These are phyloP conservation scores for Morpho deidamia DNA, from an alignment of 2,888 invertebrate genomes.

Conservation along the genomic window DNA sequence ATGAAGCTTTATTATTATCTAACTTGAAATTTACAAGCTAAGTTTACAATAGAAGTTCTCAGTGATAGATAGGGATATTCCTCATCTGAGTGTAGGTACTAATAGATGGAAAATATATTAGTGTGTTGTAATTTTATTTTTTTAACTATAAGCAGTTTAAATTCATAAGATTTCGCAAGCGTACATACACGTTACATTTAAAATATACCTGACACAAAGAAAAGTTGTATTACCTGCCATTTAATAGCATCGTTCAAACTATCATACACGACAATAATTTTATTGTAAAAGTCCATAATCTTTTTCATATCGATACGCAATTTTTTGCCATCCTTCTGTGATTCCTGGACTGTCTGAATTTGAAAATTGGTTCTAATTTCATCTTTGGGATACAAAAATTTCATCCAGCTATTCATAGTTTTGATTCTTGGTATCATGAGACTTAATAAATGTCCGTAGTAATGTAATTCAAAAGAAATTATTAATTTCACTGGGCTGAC, in stretches of 20 bases:
- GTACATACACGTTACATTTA: no score
- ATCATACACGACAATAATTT: slow-evolving; percentile 23
- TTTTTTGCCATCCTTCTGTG: background rate
- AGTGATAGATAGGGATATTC: no score
- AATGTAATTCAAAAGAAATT: slow-evolving; percentile 18
- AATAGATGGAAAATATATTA: no score
- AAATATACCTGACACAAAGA: no score
- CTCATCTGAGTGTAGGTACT: no score
- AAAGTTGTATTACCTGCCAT: slow-evolving; percentile 24
- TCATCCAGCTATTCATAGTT: slow-evolving; percentile 13
- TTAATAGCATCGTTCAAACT: slow-evolving; percentile 24
- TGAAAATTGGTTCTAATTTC: background rate
- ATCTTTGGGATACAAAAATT: slow-evolving; percentile 12
- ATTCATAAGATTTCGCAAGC: no score
- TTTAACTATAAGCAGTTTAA: no score
- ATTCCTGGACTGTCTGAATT: background rate
- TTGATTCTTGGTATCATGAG: slow-evolving; percentile 16
- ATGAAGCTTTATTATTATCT: no score
- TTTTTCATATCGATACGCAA: slow-evolving; percentile 11
- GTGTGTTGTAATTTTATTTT: no score
- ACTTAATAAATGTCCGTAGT: slow-evolving; percentile 22
- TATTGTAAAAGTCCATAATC: slow-evolving; percentile 22
- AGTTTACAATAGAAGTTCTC: no score
- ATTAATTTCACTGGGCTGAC: slow-evolving; percentile 7
- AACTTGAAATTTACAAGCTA: no score